Conservation (phyloP, 2,113 vertebrate genomes). For the Ptychochromis oligacanthus region DNA sequence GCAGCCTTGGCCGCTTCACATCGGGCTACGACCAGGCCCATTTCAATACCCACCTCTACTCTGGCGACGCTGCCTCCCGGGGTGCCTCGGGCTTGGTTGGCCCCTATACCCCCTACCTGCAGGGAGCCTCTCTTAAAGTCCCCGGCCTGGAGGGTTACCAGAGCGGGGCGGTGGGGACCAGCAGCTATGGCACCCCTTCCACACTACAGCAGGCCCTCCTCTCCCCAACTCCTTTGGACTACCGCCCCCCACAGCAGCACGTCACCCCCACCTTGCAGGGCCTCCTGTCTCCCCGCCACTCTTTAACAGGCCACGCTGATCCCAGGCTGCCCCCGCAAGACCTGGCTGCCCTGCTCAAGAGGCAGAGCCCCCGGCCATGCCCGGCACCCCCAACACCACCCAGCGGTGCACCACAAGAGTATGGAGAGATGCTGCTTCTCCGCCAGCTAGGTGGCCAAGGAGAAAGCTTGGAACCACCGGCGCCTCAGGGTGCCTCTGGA, state of each 20-base stretch:
- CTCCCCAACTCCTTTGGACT: conserved; percentile 93
- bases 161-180: conserved; percentile 75
- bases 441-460: conserved; percentile 91
- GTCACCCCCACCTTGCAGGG: conserved; percentile 95
- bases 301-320: conserved; percentile 92
- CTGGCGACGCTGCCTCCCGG: conserved; percentile 74
- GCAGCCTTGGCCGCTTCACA: conserved; percentile 87
- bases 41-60: conserved; percentile 88
- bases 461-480: conserved; percentile 82
- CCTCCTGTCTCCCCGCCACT: conserved; percentile 96
- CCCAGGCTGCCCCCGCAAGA: conserved; percentile 90
- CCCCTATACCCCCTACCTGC: conserved; percentile 82
- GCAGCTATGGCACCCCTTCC: conserved; percentile 81
- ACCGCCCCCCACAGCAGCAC: conserved; percentile 89
- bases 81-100: conserved; percentile 67
- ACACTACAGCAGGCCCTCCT: conserved; percentile 96
- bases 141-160: conserved; percentile 84
- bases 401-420: conserved; percentile 79
- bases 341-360: conserved; percentile 91
- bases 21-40: conserved; percentile 92
- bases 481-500: conserved; percentile 70
- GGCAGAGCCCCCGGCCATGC: conserved; percentile 78
- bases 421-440: conserved; percentile 87
- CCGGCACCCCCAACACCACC: conserved; percentile 74
- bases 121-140: conserved; percentile 84